Base-by-base conservation (phyloP, 2,888 invertebrate species). In the Sesamia inferens region DNA sequence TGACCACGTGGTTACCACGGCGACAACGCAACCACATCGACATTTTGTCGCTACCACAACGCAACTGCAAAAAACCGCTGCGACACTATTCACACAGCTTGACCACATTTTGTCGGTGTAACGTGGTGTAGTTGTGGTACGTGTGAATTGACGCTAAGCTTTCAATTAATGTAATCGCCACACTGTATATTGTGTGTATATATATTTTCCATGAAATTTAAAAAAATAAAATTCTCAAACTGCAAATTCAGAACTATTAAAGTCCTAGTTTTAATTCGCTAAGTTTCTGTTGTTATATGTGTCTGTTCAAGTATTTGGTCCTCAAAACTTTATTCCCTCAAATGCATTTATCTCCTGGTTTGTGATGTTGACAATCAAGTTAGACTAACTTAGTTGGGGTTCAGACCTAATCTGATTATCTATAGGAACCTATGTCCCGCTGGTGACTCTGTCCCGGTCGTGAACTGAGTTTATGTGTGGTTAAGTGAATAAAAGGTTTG, bases 351-450 rank as follows among this genome's bases (percentile, higher is more conserved):
- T 19, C 44, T 65, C 42, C 42, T 66, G 62, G 74, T 59, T 74
- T 80, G 69, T 81, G 44, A 71, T 67, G 76, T 70, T 31, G 58
- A 61, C 81, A 82, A 82, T 84, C 54, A 22, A 82, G 78, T 82
- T 82, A 78, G 54, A 39, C 78, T 57, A 77, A 71, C 70, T 69
- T 31, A 44, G 82, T 59, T 70, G 71, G 73, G 55, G 68, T 65
- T 78, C 68, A 74, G 69, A 69, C 54, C 67, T 84, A 72, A 82
- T 62, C 61, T 54, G 58, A 78, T 84, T 82, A 84, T 47, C 54
- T 81, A 73, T 31, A 31, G 31, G 31, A 31, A 31, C 78, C 69
- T 82, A 70, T 71, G 85, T 67, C 61, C 63, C 71, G 39, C 22
- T 51, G 24, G 22, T 65, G 83, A 80, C 70, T 81, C 63, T 83